Base-by-base conservation (phyloP, 1,140 invertebrate species). In the Drosophila athabasca region DNA sequence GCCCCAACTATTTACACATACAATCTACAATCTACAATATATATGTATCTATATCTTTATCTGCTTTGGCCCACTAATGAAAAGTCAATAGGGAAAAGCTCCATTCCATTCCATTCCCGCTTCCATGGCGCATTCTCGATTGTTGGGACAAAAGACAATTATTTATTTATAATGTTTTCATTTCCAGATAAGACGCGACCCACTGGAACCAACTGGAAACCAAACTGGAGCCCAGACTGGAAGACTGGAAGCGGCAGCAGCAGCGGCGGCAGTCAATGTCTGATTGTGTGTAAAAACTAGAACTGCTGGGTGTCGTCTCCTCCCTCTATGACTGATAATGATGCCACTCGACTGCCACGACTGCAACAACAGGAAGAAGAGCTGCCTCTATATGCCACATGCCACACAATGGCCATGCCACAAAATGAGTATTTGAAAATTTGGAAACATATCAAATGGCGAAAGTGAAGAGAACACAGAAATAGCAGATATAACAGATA, bases 371-470 rank as follows among this genome's bases (percentile, higher is more conserved):
- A 31, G 48, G 24, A 39, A 39, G 11, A 13, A 39, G 35, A 13
- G 35, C 35, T 39, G 35, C 35, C 35, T 3, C 11, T 4, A 11
- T 11, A 39, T 39, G 35, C 35, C 35, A 39, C 4, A 13, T 26
- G 57, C 53, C n/a, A 62, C 59, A 88, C 76, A 87, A 90, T 90
- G 80, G 73, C 83, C 62, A 76, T 78, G 35, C 35, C 35, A 19
- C 88, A 82, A 75, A 58, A 70, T 84, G 82, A 91, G 62, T 91
- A 91, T 78, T 73, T 88, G 48, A 91, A 91, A 80, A 91, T 91
- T 80, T 91, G 90, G 90, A 91, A 91, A 90, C 90, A 91, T 91
- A 91, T 91, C 88, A 91, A 91, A 75, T 91, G 90, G 90, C 90
- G 90, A 83, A 71, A 64, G 35, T 88, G 79, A 79, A 69, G 71